Percentiles rank a stretch among this genome's conserved stretches.
Evolutionary conservation across 2,113 vertebrate species (phyloP).

Genomic region (Cottus gobio): DNA sequence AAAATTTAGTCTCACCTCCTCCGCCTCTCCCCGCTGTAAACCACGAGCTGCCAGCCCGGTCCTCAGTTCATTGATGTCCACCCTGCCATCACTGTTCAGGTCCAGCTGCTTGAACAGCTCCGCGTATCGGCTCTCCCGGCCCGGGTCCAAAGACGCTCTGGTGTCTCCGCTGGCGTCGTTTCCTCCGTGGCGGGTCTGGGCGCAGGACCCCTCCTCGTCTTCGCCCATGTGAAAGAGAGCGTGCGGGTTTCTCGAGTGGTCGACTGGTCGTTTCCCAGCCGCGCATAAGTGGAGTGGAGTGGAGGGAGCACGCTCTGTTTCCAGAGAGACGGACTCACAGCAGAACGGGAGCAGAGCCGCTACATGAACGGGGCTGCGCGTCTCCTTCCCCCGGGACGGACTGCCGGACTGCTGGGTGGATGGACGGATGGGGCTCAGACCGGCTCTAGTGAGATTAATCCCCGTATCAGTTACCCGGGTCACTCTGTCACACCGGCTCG

Average conservation of each 20-base stretch:
- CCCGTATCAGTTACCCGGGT: not conserved
- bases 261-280: not conserved
- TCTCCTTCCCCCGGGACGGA: not conserved
- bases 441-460: not conserved
- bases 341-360: not conserved
- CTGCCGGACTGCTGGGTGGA: not conserved
- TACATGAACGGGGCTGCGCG: not conserved
- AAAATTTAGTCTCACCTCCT: no score
- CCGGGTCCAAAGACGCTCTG: slow-evolving; percentile 68
- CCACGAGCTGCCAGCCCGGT: slow-evolving; percentile 83
- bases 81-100: slow-evolving; percentile 86
- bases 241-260: not conserved
- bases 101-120: slow-evolving; percentile 89
- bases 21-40: slow-evolving; percentile 66
- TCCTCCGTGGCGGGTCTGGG: slow-evolving; percentile 46
- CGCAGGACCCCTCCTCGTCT: slow-evolving; percentile 43
- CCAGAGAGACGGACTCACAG: not conserved
- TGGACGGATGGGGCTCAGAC: not conserved
- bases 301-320: not conserved
- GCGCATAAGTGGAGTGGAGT: slow-evolving; percentile 11
- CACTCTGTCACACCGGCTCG: not conserved
- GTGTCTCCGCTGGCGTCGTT: slow-evolving; percentile 36
- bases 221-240: slow-evolving; percentile 71
- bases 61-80: slow-evolving; percentile 86
- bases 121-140: slow-evolving; percentile 77